Evolutionary conservation across 2,113 vertebrate species (phyloP).

Genomic region (Labeo rohita): DNA sequence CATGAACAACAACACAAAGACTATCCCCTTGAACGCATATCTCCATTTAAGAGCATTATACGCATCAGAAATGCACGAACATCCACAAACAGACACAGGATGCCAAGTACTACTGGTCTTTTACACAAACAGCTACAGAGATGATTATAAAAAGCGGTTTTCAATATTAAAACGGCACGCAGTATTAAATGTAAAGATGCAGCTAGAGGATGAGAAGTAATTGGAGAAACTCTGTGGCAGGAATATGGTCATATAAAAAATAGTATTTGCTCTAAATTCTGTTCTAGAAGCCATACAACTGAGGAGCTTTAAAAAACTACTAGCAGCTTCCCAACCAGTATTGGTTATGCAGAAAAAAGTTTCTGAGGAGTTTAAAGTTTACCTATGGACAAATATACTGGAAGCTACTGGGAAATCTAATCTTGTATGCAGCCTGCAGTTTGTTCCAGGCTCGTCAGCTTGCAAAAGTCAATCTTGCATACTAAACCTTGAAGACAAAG

Average conservation of each 20-base stretch:
- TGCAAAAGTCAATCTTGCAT: constrained; percentile 39
- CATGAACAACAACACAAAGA: not conserved
- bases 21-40: constrained; percentile 13
- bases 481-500: constrained; percentile 45
- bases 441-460: constrained; percentile 3
- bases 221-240: not conserved
- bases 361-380: not conserved
- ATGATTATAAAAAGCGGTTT: not conserved
- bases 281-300: not conserved
- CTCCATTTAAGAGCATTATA: not conserved
- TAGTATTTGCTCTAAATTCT: not conserved
- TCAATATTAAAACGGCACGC: not conserved
- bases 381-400: not conserved
- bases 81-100: constrained; percentile 4
- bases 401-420: constrained; percentile 29
- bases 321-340: not conserved
- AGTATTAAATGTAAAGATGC: not conserved
- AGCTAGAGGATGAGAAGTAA: not conserved
- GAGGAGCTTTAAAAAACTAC: not conserved
- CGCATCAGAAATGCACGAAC: not conserved
- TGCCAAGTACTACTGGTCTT: not conserved
- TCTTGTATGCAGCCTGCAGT: constrained; percentile 27
- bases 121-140: not conserved
- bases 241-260: not conserved
- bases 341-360: not conserved